phyloP scores from a whole-genome alignment of 2,888 invertebrate species.

The Apodemia zela region DNA sequence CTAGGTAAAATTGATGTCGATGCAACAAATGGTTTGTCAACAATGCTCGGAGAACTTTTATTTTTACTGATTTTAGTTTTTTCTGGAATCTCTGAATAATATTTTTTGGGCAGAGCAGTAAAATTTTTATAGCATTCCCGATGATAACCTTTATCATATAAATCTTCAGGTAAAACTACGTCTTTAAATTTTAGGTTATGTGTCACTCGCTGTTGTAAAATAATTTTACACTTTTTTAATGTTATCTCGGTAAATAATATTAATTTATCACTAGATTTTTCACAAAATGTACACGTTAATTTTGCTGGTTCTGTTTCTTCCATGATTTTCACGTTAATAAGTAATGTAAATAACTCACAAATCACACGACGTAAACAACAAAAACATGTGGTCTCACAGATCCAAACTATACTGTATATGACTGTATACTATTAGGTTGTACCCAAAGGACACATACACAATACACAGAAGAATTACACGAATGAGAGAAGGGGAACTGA shows the following conservation, averaged over 20 bases:
- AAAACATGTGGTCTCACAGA: too few species aligned
- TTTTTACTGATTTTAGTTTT: background rate
- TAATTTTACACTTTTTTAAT: background rate
- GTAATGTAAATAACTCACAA: too few species aligned
- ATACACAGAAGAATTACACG: too few species aligned
- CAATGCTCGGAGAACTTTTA: background rate
- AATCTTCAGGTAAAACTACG: constrained; percentile 5
- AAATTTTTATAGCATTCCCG: background rate
- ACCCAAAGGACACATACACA: too few species aligned
- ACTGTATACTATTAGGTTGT: too few species aligned
- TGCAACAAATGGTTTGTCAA: background rate
- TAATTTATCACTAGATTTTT: background rate
- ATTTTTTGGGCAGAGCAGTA: background rate
- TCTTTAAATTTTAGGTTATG: constrained; percentile 16
- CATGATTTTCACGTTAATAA: too few species aligned
- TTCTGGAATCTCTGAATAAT: background rate
- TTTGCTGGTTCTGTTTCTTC: too few species aligned
- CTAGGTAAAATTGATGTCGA: background rate
- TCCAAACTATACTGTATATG: too few species aligned
- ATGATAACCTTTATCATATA: constrained; percentile 3
- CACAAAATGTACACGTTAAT: too few species aligned
- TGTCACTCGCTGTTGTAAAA: constrained; percentile 1
- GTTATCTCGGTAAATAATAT: background rate
- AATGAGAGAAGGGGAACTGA: too few species aligned
- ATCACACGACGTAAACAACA: too few species aligned